Percentiles rank a stretch among this genome's conserved stretches.
Evolutionary conservation across 2,113 vertebrate genomes (phyloP).

Genomic region (Brachypodius melanocephalos): DNA sequence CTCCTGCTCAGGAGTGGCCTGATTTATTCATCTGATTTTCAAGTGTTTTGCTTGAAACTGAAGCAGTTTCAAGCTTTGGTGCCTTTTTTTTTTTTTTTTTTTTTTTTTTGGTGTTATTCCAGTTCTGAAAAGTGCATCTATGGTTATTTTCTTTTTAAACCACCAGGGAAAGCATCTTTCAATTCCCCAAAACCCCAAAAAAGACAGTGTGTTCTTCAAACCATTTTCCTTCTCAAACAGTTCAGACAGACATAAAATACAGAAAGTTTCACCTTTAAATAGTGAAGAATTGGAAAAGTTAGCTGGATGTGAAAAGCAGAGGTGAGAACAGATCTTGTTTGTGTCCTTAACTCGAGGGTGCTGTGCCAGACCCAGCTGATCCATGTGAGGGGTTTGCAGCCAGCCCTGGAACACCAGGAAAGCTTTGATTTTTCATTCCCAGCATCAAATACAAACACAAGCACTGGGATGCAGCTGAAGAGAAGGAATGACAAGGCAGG

Average conservation of each 20-base stretch:
- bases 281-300: background rate
- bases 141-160: background rate
- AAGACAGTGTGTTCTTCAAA: background rate
- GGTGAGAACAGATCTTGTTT: background rate
- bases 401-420: background rate
- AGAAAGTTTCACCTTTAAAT: background rate
- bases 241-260: background rate
- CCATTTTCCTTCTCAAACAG: background rate
- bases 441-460: background rate
- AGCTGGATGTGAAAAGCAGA: background rate
- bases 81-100: background rate
- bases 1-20: background rate
- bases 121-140: background rate
- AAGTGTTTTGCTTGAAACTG: background rate
- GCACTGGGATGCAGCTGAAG: background rate
- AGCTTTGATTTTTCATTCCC: background rate
- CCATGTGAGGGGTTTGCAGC: background rate
- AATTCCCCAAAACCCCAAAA: background rate
- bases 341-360: accelerated
- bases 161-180: background rate
- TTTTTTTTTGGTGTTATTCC: background rate
- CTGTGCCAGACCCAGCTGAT: background rate
- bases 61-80: background rate
- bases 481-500: background rate
- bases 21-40: background rate